Evolutionary conservation across 2,888 invertebrate genomes (phyloP), one percentile per base, ranked within the genome.

Genomic region (Therioaphis trifolii): DNA sequence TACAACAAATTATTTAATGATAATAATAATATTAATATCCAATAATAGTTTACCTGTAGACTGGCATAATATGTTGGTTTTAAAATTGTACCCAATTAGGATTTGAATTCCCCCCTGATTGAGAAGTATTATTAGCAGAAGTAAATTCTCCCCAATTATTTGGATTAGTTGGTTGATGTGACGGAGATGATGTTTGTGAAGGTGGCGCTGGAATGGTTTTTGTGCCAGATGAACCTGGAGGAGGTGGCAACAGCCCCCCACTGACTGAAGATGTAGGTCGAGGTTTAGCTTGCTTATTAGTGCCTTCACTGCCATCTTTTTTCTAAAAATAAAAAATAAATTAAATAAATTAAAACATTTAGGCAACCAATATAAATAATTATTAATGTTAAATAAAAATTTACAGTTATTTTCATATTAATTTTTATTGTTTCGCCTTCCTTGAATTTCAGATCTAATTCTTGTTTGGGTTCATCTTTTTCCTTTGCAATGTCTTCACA

Each of bases 391-490:
- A n/a, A n/a, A 77, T 49, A n/a, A 29, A 46, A n/a, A 87, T 90
- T 89, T 91, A 96, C 96, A 86, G 96, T 95, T 86, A 97, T 96
- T 90, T 96, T 96, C 95, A 99, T 96, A 88, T 98, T 99, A 85
- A 99, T 98, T 90, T 97, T 99, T 86, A 99, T 99, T 1, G 99
- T 99, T 91, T 99, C 97, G 27, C 99, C 99, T 88, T 99, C 99
- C 88, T 99, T 99, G 89, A 99, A 99, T 74, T 98, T 95, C 80
- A 99, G 91, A 91, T 99, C 98, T 63, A 99, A 90, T 87, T 96
- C 94, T 87, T 92, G 93, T 85, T 92, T 92, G 14, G 94, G 93
- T 84, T 92, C 93, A 78, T 88, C 87, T 77, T 90, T 89, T 88
- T 96, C 95, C 87, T 95, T 94, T 87, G 92, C 93, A 85, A 94